Evolutionary conservation across 2,113 vertebrate species (phyloP).

Genomic region (Ceyx cyanopectus): DNA sequence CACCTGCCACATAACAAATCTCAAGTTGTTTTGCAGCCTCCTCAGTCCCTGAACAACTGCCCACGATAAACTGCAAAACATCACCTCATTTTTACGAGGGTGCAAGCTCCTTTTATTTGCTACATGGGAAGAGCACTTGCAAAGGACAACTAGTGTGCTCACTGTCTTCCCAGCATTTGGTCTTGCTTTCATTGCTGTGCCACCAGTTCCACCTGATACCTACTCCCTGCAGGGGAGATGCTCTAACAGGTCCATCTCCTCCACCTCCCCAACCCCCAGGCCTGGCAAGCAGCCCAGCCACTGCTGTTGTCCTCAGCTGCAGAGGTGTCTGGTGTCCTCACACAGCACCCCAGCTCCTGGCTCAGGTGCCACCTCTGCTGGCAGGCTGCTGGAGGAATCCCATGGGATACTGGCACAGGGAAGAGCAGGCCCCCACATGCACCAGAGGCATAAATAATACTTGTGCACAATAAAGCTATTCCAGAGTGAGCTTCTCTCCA

Average conservation of each 20-base stretch:
- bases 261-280: background rate
- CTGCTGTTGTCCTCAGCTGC: rapidly evolving
- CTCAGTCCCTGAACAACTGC: background rate
- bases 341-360: rapidly evolving
- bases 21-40: background rate
- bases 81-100: background rate
- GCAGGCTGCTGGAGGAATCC: background rate
- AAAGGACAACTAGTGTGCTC: background rate
- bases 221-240: background rate
- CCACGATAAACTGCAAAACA: background rate
- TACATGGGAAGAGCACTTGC: background rate
- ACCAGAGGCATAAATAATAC: background rate
- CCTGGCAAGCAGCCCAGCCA: background rate
- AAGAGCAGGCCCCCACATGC: background rate
- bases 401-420: background rate
- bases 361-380: no score
- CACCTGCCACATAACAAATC: background rate
- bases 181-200: background rate
- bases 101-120: background rate
- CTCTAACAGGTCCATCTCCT: background rate
- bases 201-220: background rate
- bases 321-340: background rate
- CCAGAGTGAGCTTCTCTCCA: background rate
- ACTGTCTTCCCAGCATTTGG: background rate
- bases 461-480: no score